Conservation (phyloP, 2,797 vertebrate species). For the Intellagama lesueurii region DNA sequence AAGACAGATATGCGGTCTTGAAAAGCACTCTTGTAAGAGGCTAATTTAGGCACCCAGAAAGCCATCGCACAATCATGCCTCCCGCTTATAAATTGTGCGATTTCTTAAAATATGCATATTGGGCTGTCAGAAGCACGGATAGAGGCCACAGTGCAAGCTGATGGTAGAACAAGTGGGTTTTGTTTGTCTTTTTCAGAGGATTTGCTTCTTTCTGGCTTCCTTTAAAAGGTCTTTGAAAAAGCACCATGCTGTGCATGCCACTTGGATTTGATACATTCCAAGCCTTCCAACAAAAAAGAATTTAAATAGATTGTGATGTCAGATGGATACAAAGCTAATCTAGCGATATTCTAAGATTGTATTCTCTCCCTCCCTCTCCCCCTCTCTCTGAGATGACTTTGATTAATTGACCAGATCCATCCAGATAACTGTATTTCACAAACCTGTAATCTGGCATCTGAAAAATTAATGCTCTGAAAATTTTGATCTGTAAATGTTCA, state of each 20-base stretch:
- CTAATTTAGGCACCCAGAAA: slow-evolving; percentile 8
- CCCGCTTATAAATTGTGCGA: not conserved
- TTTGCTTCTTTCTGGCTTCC: slow-evolving; percentile 8
- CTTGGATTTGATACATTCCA: not conserved
- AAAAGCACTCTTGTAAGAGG: not conserved
- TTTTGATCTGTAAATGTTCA: not conserved
- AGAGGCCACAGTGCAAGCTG: not conserved
- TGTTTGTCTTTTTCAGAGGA: not conserved
- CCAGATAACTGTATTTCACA: not conserved
- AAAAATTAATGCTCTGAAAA: slow-evolving; percentile 2
- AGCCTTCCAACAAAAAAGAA: not conserved
- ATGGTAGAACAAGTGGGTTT: not conserved
- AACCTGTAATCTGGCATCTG: not conserved
- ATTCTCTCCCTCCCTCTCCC: not conserved
- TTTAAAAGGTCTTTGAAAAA: not conserved
- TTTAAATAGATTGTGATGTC: slow-evolving; percentile 12
- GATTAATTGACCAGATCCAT: not conserved
- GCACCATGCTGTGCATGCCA: not conserved
- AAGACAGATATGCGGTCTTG: not conserved
- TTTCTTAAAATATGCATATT: slow-evolving; percentile 30
- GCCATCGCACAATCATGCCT: slow-evolving; percentile 4
- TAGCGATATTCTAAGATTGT: not conserved
- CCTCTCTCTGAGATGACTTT: not conserved
- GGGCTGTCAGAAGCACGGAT: not conserved
- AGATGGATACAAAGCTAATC: slow-evolving; percentile 10